Evolutionary conservation across 1,140 invertebrate genomes (phyloP).

Genomic region (Hylyphantes graminicola): DNA sequence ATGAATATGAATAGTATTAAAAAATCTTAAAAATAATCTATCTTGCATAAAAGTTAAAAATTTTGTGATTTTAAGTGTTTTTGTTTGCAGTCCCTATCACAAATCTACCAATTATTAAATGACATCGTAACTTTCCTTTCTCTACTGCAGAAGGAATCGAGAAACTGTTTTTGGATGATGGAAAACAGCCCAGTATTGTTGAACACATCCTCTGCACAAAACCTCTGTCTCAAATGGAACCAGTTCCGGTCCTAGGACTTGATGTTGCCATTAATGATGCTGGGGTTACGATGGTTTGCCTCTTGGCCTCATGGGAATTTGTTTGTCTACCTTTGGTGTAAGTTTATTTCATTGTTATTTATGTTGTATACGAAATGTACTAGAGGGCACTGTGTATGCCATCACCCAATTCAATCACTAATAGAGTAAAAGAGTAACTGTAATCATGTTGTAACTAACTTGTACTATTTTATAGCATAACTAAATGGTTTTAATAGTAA

Average conservation of each 20-base stretch:
- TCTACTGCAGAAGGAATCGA: conserved; percentile 25
- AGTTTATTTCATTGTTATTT: conserved; percentile 40
- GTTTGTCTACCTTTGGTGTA: conserved; percentile 68
- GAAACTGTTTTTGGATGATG: conserved; percentile 27
- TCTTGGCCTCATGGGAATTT: conserved; percentile 66
- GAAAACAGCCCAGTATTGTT: conserved; percentile 64
- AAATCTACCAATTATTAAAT: neutral
- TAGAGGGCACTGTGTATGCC: too few relatives aligned
- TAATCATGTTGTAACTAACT: too few relatives aligned
- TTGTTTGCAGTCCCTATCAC: neutral
- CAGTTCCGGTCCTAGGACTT: conserved; percentile 66
- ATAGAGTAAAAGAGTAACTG: too few relatives aligned
- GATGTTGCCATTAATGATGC: conserved; percentile 63
- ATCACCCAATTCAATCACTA: too few relatives aligned
- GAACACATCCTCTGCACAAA: conserved; percentile 70
- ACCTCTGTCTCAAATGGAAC: conserved; percentile 66
- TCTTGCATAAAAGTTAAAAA: neutral
- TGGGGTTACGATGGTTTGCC: conserved; percentile 64
- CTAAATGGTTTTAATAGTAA: too few relatives aligned
- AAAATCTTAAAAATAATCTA: too few relatives aligned
- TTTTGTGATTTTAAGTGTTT: conserved; percentile 10
- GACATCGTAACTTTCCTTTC: neutral
- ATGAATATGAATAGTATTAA: too few relatives aligned
- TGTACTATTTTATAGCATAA: too few relatives aligned
- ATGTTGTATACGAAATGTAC: too few relatives aligned